Evolutionary conservation across 2,113 vertebrate genomes (phyloP).

Genomic region (Pelusios castaneus): DNA sequence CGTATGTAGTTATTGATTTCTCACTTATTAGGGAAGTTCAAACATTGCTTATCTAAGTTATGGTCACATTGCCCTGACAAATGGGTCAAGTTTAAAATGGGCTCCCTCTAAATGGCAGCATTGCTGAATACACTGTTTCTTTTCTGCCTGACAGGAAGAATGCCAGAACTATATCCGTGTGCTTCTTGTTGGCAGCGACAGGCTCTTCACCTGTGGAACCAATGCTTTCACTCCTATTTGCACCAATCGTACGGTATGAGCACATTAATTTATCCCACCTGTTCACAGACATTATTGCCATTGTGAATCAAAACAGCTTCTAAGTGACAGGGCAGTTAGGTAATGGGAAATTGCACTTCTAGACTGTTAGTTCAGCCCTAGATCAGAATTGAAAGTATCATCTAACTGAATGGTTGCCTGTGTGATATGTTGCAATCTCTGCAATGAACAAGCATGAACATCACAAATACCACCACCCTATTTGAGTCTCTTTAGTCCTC

Average conservation of each 20-base stretch:
- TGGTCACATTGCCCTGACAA: not conserved
- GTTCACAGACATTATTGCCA: not conserved
- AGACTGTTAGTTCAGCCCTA: not conserved
- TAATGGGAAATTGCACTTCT: not conserved
- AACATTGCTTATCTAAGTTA: not conserved
- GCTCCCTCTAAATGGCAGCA: not conserved
- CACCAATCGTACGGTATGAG: conserved; percentile 92
- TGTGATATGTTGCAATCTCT: not conserved
- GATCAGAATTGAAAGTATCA: not conserved
- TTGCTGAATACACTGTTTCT: not conserved
- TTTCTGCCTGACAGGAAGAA: conserved; percentile 84
- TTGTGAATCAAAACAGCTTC: not conserved
- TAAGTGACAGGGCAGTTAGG: not conserved
- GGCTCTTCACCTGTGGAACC: conserved; percentile 95
- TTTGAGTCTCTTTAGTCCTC: not conserved
- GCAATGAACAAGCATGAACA: not conserved
- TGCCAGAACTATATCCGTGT: conserved; percentile 99
- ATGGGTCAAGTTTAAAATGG: not conserved
- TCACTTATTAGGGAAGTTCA: not conserved
- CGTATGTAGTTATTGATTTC: not conserved
- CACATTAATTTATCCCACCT: rapidly evolving
- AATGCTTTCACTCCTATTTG: conserved; percentile 97
- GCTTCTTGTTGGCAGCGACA: conserved; percentile 91
- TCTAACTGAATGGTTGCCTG: not conserved
- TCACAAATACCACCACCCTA: not conserved